Base-by-base conservation (phyloP, 1,140 invertebrate genomes). In the Drosophila virilis region DNA sequence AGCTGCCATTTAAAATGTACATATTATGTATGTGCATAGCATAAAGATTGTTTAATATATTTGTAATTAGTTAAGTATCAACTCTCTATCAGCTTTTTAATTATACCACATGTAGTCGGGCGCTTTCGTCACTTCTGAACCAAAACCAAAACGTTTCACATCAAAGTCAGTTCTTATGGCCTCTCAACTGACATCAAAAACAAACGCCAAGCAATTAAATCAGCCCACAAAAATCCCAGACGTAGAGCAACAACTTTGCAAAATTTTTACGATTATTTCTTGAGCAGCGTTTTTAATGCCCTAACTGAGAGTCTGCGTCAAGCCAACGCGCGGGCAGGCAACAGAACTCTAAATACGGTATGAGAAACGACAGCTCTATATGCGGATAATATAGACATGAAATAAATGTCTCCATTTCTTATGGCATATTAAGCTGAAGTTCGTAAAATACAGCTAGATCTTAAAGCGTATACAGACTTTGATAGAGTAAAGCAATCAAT, bases 171-270 rank as follows among this genome's bases (percentile, higher is more conserved):
- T 43, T 45, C 38, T 43, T n/a, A 33, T 35, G 48, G 13, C 22
- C 50, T 45, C 38, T 32, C 28, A 42, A 13, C 17, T 32, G 59
- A 65, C 60, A 71, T 65, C 40, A 73, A 73, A 66, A 8, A 10
- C 64, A 52, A 68, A 60, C 13, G 38, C 13, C 33, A 58, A 60
- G 48, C 70, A 68, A 73, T 73, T 73, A 73, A 73, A 68, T 37
- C 57, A 13, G 33, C 17, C 54, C 52, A 57, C 52, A 65, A 71
- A 22, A 70, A 65, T 71, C 37, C 52, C 32, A 72, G 48, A 66
- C 64, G 35, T 8, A 22, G 17, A 28, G 37, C 48, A 28, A 62
- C 6, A 69, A 15, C 40, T 54, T n/a, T 17, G 33, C 12, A 42
- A 15, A 50, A 55, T n/a, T 51, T 62, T 65, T 32, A 67, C 46